Percentiles rank a stretch among this genome's conserved stretches.
phyloP scores from a whole-genome alignment of 2,113 vertebrate species.

The Tauraco erythrolophus region DNA sequence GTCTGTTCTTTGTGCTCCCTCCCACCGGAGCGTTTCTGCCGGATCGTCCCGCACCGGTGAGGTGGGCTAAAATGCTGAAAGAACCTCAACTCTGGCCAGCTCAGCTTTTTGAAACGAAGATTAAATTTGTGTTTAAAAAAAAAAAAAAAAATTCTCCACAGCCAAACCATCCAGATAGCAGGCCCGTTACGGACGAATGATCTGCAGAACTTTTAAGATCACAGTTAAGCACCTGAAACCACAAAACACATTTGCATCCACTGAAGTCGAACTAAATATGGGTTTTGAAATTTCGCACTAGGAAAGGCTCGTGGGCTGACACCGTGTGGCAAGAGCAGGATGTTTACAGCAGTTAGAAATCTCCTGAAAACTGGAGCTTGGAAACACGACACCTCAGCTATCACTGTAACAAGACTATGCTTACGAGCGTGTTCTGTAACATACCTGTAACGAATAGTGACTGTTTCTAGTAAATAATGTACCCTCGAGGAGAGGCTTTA shows the following conservation, averaged over 20 bases:
- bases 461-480: constrained; percentile 23
- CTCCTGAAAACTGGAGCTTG: constrained; percentile 73
- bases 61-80: not conserved
- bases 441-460: constrained; percentile 19
- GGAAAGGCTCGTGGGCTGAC: constrained; percentile 68
- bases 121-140: not conserved
- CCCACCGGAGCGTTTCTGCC: not conserved
- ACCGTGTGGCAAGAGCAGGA: constrained; percentile 60
- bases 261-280: constrained; percentile 57
- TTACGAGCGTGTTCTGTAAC: constrained; percentile 37
- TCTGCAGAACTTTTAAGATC: constrained; percentile 66
- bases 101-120: not conserved
- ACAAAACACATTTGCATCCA: constrained; percentile 70
- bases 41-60: not conserved
- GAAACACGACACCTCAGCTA: constrained; percentile 66
- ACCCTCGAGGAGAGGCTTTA: constrained; percentile 24
- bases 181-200: constrained; percentile 53
- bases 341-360: constrained; percentile 69
- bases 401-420: constrained; percentile 61
- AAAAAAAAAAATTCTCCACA: not conserved
- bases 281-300: constrained; percentile 42
- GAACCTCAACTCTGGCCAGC: constrained; percentile 21
- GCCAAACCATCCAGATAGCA: constrained; percentile 47
- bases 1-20: not conserved
- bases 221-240: constrained; percentile 73